Percentiles rank a stretch among this genome's conserved stretches.
Conservation (phyloP, 2,113 vertebrate species). For the Montifringilla adamsi region DNA sequence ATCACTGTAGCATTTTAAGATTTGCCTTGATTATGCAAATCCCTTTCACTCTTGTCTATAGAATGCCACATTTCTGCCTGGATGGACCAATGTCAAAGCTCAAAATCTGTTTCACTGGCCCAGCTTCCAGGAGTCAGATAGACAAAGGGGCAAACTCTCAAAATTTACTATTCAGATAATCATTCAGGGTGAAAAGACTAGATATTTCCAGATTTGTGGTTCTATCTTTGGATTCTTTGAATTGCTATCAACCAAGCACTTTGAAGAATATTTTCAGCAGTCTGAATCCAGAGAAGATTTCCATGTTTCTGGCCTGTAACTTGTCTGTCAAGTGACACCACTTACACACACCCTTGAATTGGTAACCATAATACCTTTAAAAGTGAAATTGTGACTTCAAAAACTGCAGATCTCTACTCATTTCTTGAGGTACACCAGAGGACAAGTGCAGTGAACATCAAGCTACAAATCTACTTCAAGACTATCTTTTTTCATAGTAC, state of each 20-base stretch:
- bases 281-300: background rate
- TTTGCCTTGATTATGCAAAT: background rate
- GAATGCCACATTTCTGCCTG: background rate
- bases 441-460: background rate
- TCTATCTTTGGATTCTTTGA: background rate
- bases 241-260: background rate
- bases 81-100: background rate
- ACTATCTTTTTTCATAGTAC: background rate
- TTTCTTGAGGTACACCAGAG: background rate
- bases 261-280: background rate
- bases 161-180: background rate
- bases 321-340: background rate
- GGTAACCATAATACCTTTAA: background rate
- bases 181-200: background rate
- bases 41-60: background rate
- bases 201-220: background rate
- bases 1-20: background rate
- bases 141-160: background rate
- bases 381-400: background rate
- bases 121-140: background rate
- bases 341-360: background rate
- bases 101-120: background rate
- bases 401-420: background rate
- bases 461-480: background rate
- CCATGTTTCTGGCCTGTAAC: background rate